Base-by-base conservation (phyloP, 37 sponge, comb jelly and placozoan genomes). In the Hormiphora californensis region DNA sequence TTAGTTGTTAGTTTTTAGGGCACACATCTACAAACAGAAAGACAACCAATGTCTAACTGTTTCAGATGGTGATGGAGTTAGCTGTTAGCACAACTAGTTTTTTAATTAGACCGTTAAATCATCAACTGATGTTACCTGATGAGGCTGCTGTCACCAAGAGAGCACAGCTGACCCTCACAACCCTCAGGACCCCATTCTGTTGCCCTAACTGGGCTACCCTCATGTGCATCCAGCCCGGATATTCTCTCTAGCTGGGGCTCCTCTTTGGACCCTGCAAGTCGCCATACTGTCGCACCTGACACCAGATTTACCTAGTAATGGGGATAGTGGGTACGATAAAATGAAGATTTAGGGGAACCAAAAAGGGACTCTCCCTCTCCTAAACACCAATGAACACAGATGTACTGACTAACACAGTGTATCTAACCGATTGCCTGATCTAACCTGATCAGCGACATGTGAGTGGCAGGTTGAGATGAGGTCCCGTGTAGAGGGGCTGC, bases 381-480 rank as follows among this genome's bases (percentile, higher is more conserved):
- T n/a, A n/a, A n/a, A n/a, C n/a, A n/a, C n/a, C n/a, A n/a, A n/a
- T n/a, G n/a, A n/a, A n/a, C n/a, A n/a, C n/a, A n/a, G n/a, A n/a
- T n/a, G n/a, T n/a, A n/a, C n/a, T n/a, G n/a, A n/a, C n/a, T n/a
- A n/a, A n/a, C n/a, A n/a, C n/a, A n/a, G n/a, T n/a, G n/a, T n/a
- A n/a, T n/a, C n/a, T n/a, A n/a, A n/a, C n/a, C n/a, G n/a, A n/a
- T 49, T 49, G 9, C 9, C 12, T 49, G 53, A 17, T 8, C 81
- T 19, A 27, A 73, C 81, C 81, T 73, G 46, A 28, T 40, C 43
- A 3, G n/a, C 21, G 19, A 88, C 54, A 21, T 61, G 88, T 7
- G 88, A 88, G 51, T 88, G 78, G 36, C 67, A 67, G 35, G 88
- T 69, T 2, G 69, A 9, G 0, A 88, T 23, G 15, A 88, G 69